Evolutionary conservation across 2,797 vertebrate species (phyloP).

Genomic region (Pseudocheirus occidentalis): DNA sequence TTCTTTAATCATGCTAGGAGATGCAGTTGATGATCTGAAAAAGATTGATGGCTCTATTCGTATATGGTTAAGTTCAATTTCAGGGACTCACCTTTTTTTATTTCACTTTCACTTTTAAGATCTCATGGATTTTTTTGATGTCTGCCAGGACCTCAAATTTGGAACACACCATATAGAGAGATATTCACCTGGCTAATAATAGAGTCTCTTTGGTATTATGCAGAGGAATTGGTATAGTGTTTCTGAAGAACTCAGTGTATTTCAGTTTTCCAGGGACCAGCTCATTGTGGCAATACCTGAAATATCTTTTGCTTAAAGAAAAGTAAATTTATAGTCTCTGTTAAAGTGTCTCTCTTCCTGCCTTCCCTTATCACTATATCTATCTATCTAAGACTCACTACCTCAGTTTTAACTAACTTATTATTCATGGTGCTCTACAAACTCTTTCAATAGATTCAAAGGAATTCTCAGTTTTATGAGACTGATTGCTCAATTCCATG

Average conservation of each 20-base stretch:
- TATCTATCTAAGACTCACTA: neutral
- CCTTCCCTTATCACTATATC: neutral
- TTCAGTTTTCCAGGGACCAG: fast-evolving
- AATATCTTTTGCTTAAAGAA: too few species aligned
- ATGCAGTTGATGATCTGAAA: neutral
- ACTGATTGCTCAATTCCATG: fast-evolving
- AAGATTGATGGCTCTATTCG: neutral
- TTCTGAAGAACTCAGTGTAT: neutral
- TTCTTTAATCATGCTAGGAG: fast-evolving
- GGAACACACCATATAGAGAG: neutral
- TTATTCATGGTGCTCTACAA: fast-evolving
- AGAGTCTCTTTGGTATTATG: neutral
- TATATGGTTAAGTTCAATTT: neutral
- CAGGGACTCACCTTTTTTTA: neutral
- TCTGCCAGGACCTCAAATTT: fast-evolving
- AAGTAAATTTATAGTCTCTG: fast-evolving
- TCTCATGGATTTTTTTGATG: neutral
- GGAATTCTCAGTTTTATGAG: constrained; percentile 20
- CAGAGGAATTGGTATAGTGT: fast-evolving
- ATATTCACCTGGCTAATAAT: neutral
- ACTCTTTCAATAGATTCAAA: neutral
- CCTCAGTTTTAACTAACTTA: neutral
- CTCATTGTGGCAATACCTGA: fast-evolving
- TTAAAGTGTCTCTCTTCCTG: fast-evolving
- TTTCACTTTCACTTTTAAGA: neutral